phyloP scores from a whole-genome alignment of 2,888 invertebrate genomes.

The Drosophila diplacantha region DNA sequence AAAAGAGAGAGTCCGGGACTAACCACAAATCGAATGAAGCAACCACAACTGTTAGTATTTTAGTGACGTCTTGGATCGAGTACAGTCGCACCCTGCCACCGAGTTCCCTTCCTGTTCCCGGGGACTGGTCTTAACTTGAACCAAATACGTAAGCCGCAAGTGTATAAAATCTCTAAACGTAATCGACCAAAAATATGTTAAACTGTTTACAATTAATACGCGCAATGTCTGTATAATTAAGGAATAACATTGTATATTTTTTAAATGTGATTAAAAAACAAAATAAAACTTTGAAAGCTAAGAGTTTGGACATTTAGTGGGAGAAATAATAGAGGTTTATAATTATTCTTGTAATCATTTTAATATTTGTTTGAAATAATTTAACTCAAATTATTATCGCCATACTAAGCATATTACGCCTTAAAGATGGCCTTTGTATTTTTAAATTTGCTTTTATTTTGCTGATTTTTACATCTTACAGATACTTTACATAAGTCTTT shows the following conservation, averaged over 20 bases:
- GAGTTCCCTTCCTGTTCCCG: constrained; percentile 5
- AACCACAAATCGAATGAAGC: constrained; percentile 50
- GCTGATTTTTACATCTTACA: neutral
- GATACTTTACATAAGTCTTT: neutral
- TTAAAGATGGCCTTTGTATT: no score
- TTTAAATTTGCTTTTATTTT: no score
- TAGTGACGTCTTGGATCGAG: constrained; percentile 30
- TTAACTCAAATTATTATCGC: no score
- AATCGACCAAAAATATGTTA: constrained; percentile 54
- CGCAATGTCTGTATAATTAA: constrained; percentile 44
- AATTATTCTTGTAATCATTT: neutral
- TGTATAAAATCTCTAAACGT: constrained; percentile 43
- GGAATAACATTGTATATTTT: constrained; percentile 64
- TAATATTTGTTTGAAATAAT: neutral
- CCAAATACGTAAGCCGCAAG: constrained; percentile 42
- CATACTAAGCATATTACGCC: neutral
- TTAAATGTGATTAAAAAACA: constrained; percentile 67
- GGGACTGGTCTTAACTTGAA: constrained; percentile 41
- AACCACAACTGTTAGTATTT: constrained; percentile 47
- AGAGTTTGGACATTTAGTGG: neutral
- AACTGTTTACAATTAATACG: constrained; percentile 46
- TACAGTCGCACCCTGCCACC: constrained; percentile 19
- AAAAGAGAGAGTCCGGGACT: constrained; percentile 65
- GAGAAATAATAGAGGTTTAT: no score
- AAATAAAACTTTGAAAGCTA: constrained; percentile 12